A percentile compares a stretch with the other conserved stretches of the same genome.
These are phyloP conservation scores for Triplophysa dalaica DNA, from an alignment of 2,113 vertebrate species.

Conservation along the genomic window DNA sequence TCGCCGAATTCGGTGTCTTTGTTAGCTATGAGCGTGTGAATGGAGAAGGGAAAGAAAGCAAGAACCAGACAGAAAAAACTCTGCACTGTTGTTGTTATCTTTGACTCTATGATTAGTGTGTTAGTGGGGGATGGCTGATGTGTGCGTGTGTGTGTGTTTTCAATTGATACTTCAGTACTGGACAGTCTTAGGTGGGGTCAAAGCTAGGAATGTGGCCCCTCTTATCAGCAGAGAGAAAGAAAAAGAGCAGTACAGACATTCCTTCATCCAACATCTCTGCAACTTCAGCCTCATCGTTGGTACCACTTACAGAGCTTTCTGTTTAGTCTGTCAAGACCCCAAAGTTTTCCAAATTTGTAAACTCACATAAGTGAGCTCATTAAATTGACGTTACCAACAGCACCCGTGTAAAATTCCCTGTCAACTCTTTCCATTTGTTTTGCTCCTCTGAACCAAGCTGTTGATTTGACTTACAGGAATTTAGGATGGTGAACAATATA, in stretches of 20 bases:
- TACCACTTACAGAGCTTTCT: background rate
- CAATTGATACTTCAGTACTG: slow-evolving; percentile 65
- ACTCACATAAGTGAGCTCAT: slow-evolving; percentile 1
- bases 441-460: background rate
- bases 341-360: slow-evolving; percentile 1
- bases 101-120: slow-evolving; percentile 55
- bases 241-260: slow-evolving; percentile 33
- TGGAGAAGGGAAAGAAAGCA: background rate
- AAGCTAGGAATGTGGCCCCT: slow-evolving; percentile 67
- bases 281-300: slow-evolving; percentile 20
- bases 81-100: slow-evolving; percentile 64
- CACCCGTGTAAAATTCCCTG: background rate
- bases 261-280: slow-evolving; percentile 29
- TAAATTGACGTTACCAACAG: slow-evolving; percentile 5
- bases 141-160: slow-evolving; percentile 43
- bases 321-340: slow-evolving; percentile 5
- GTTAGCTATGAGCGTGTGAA: slow-evolving; percentile 23
- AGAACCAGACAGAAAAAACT: slow-evolving; percentile 55
- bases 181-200: slow-evolving; percentile 76
- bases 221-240: slow-evolving; percentile 69
- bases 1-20: slow-evolving; percentile 18
- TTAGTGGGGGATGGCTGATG: slow-evolving; percentile 30
- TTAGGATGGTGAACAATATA: background rate
- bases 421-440: background rate
- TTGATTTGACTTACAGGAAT: background rate